Conservation (phyloP, 2,113 vertebrate genomes). For the Tragelaphus strepsiceros region DNA sequence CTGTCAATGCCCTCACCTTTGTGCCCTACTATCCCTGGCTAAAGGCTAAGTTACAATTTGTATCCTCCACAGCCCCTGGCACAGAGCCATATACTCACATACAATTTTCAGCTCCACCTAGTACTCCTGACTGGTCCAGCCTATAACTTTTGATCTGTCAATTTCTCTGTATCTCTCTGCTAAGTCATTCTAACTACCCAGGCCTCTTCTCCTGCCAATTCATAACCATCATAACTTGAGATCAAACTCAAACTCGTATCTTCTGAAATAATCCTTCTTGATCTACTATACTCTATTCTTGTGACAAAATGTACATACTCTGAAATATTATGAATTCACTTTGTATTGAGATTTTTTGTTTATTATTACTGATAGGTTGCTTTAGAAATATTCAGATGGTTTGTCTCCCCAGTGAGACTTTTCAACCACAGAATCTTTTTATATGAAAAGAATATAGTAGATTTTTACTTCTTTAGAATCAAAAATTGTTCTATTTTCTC, state of each 20-base stretch:
- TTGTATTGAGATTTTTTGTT: constrained; percentile 2
- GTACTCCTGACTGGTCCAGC: not conserved
- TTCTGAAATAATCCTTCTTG: not conserved
- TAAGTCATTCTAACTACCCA: not conserved
- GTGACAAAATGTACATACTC: not conserved
- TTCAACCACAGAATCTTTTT: constrained; percentile 16
- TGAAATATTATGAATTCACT: not conserved
- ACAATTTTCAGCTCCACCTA: not conserved
- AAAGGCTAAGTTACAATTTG: not conserved
- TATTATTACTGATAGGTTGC: not conserved
- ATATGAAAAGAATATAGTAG: not conserved
- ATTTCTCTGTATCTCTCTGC: not conserved
- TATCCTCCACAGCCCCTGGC: not conserved
- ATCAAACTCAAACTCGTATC: not conserved
- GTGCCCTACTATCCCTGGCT: not conserved
- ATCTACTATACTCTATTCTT: not conserved
- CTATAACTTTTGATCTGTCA: not conserved
- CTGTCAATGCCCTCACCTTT: not conserved
- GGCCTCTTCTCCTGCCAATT: not conserved
- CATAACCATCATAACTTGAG: not conserved
- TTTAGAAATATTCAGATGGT: not conserved
- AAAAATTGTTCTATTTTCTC: not conserved
- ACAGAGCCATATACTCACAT: not conserved
- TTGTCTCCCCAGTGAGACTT: not conserved
- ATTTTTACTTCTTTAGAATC: not conserved